These are phyloP conservation scores for Bubo blakistoni DNA, from an alignment of 2,113 vertebrate species.

Conservation along the genomic window DNA sequence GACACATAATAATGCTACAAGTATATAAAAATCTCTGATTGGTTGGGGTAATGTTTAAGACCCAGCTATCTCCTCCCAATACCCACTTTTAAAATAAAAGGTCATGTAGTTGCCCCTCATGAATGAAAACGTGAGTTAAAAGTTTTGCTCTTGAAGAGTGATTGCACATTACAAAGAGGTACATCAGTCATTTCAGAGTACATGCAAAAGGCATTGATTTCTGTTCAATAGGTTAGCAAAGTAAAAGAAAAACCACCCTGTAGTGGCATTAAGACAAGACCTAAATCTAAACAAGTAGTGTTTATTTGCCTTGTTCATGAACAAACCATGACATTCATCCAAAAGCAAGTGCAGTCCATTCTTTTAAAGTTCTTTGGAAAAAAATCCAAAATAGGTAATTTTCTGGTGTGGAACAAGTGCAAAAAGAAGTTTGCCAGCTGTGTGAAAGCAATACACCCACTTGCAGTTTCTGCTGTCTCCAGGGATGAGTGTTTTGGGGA, in stretches of 20 bases:
- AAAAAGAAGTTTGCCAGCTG: neutral
- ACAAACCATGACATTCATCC: neutral
- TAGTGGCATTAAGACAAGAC: neutral
- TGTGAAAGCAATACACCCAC: neutral
- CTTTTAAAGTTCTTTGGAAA: neutral
- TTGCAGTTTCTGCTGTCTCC: neutral
- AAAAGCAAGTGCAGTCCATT: neutral
- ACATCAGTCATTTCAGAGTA: neutral
- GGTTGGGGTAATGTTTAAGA: neutral
- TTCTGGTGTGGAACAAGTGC: conserved; percentile 6
- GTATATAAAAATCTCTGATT: neutral
- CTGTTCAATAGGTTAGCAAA: neutral
- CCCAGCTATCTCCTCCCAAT: neutral
- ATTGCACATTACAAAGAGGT: conserved; percentile 61
- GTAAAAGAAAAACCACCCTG: neutral
- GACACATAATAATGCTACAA: neutral
- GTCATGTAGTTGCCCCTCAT: neutral
- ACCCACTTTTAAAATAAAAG: neutral
- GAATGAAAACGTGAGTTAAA: neutral
- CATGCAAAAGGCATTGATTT: neutral
- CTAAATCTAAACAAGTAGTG: neutral
- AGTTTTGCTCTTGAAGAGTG: conserved; percentile 49
- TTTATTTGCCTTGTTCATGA: neutral
- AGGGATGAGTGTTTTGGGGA: neutral
- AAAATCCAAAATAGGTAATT: neutral